Evolutionary conservation across 2,888 invertebrate species (phyloP).

Genomic region (Pilophorus perplexus): DNA sequence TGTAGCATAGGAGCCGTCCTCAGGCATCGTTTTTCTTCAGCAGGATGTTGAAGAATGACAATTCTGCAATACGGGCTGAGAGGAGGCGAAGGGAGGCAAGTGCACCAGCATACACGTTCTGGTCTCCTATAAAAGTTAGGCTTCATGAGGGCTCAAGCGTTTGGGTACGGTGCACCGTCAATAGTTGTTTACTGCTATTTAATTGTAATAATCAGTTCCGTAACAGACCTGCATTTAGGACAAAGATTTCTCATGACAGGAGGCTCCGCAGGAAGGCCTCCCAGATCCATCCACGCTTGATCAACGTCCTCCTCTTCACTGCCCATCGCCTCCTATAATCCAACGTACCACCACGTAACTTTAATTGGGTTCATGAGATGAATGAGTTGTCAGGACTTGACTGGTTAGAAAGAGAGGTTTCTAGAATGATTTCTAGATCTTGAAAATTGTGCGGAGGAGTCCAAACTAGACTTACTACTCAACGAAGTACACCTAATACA

Average conservation of each 20-base stretch:
- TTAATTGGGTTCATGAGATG: no score
- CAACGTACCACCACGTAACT: no score
- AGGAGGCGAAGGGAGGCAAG: constrained; percentile 69
- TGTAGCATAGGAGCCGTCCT: constrained; percentile 87
- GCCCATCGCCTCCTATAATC: neutral
- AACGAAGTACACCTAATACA: no score
- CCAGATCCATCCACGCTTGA: constrained; percentile 66
- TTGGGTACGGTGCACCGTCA: no score
- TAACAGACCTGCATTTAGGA: constrained; percentile 72
- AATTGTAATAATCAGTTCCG: no score
- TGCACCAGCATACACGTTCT: constrained; percentile 84
- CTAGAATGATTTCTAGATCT: no score
- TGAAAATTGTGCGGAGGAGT: no score
- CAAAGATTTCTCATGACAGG: constrained; percentile 71
- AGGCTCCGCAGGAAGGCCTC: constrained; percentile 72
- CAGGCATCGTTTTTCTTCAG: constrained; percentile 84
- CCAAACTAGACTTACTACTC: no score
- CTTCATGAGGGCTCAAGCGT: no score
- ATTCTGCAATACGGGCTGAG: constrained; percentile 68
- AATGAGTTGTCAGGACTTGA: no score
- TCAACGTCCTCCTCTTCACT: constrained; percentile 35
- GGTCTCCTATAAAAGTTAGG: constrained; percentile 75
- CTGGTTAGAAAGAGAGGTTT: no score
- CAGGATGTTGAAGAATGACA: constrained; percentile 86
- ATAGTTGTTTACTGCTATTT: no score